Base-by-base conservation (phyloP, 2,888 invertebrate genomes). In the Sarcophaga carnaria region DNA sequence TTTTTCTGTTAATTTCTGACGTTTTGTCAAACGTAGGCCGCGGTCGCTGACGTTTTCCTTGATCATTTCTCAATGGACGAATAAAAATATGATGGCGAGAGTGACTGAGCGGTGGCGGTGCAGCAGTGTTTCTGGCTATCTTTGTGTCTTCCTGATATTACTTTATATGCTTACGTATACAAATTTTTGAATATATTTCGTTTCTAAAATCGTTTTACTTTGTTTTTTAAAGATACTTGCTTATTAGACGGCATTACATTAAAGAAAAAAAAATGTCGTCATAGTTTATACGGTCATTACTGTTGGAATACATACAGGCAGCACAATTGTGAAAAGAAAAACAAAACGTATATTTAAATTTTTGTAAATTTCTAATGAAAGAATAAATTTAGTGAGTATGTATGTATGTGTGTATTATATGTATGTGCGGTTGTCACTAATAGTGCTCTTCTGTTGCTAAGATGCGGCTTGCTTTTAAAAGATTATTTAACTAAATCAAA, bases 21-120 rank as follows among this genome's bases (percentile, higher is more conserved):
- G 79, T 80, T 80, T 74, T 80, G 75, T 80, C 80, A 84, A 54
- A 80, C 75, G 69, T 76, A 76, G 71, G 59, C 64, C 54, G 64
- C 66, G 17, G 54, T 17, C 54, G 5, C 54, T 54, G 17, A 54
- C 54, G 54, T 59, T 80, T 59, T 77, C 67, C 60, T 72, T 78
- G 75, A 76, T 84, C 54, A 71, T 80, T 66, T 45, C 25, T 70
- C 74, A 27, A 67, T 78, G 72, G 66, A 78, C 72, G 71, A 72
- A 74, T 67, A n/a, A 71, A 72, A 79, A 45, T 72, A 81, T 80
- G 60, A 67, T 69, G 37, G 59, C 63, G 66, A 67, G 72, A 60
- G 67, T 60, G 45, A 11, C 8, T 71, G 37, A 27, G 25, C 47
- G 25, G 25, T 54, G 14, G 20, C 14, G n/a, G 10, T 69, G 12